Conservation (phyloP, 2,888 invertebrate genomes). For the Agrotis exclamationis region DNA sequence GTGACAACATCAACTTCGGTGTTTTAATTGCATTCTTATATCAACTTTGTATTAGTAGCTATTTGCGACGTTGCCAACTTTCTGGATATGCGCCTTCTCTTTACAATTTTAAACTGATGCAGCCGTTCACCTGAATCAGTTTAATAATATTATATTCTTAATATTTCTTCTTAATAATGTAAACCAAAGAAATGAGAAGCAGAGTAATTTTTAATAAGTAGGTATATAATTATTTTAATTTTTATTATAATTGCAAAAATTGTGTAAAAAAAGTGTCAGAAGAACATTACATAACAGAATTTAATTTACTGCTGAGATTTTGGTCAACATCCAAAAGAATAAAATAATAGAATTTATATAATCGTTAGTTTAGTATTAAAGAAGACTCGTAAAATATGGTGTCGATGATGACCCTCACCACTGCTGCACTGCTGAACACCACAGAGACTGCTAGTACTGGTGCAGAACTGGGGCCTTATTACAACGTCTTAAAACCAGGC, state of each 20-base stretch:
- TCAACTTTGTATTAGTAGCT: too few relatives aligned
- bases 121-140: not conserved
- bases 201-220: not conserved
- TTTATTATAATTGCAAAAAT: not conserved
- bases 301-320: not conserved
- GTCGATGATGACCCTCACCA: not conserved
- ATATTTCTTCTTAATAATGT: not conserved
- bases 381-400: too few relatives aligned
- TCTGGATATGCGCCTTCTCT: too few relatives aligned
- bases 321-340: not conserved
- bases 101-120: too few relatives aligned
- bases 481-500: too few relatives aligned
- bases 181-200: not conserved
- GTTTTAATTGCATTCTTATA: too few relatives aligned
- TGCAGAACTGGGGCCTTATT: too few relatives aligned
- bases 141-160: not conserved
- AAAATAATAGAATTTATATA: too few relatives aligned
- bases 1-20: too few relatives aligned
- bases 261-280: conserved; percentile 5
- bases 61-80: too few relatives aligned
- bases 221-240: not conserved
- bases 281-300: conserved; percentile 13
- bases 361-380: too few relatives aligned
- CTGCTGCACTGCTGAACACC: not conserved
- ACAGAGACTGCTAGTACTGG: not conserved